Percentiles rank a stretch among this genome's conserved stretches.
Conservation (phyloP, 2,888 invertebrate species). For the Parapristionchus giblindavisi region DNA sequence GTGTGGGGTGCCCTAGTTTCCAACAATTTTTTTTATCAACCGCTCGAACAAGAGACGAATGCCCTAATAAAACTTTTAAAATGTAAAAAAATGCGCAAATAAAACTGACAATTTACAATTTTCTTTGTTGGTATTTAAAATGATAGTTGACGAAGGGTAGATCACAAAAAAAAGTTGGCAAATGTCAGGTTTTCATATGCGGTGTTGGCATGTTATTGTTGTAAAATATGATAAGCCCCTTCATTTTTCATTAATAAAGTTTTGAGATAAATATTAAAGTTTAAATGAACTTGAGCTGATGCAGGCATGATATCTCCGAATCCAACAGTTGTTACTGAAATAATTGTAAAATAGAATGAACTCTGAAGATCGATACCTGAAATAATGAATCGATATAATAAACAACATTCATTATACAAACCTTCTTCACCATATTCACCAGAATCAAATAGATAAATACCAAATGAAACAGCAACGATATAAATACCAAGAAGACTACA, state of each 20-base stretch:
- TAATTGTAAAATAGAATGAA: slow-evolving; percentile 58
- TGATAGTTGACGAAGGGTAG: not conserved
- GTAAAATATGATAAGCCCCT: no score
- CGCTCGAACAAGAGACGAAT: no score
- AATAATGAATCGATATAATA: not conserved
- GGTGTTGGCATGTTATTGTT: not conserved
- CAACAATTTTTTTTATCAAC: no score
- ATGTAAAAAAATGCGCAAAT: no score
- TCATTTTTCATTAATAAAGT: no score
- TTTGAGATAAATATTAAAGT: no score
- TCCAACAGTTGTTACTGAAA: slow-evolving; percentile 59
- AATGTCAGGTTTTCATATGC: no score
- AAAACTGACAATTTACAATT: no score
- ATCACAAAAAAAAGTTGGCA: no score
- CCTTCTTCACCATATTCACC: slow-evolving; percentile 33
- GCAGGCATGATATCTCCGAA: slow-evolving; percentile 62
- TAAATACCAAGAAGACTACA: not conserved
- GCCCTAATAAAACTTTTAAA: no score
- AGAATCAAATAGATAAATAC: slow-evolving; percentile 15
- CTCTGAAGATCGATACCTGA: slow-evolving; percentile 40
- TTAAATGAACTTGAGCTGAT: slow-evolving; percentile 52
- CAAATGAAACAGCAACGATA: not conserved
- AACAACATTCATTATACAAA: not conserved
- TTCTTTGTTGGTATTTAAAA: not conserved
- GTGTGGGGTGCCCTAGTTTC: no score